A percentile compares a stretch with the other conserved stretches of the same genome.
These are phyloP conservation scores for Slavum lentiscoides DNA, from an alignment of 2,888 invertebrate species.

Conservation along the genomic window DNA sequence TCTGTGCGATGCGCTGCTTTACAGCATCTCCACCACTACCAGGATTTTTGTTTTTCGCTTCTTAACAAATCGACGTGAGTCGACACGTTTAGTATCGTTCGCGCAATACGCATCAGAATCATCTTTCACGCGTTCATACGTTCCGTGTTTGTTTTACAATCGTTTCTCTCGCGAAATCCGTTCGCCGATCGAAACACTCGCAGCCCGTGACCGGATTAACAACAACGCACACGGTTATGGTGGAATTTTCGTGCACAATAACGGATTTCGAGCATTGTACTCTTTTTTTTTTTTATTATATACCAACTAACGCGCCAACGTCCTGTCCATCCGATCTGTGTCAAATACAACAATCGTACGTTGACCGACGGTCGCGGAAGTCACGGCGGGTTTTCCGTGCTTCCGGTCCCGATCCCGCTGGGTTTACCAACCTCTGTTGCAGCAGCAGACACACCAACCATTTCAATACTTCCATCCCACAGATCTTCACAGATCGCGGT, in stretches of 20 bases:
- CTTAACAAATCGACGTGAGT: no score
- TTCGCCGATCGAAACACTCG: not conserved
- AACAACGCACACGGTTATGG: not conserved
- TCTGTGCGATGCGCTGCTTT: no score
- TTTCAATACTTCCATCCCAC: not conserved
- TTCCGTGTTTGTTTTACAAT: not conserved
- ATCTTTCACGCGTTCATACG: not conserved
- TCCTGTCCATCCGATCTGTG: slow-evolving; percentile 22
- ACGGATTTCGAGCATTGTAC: slow-evolving; percentile 32
- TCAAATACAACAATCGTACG: slow-evolving; percentile 43
- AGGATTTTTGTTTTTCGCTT: no score
- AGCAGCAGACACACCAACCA: not conserved
- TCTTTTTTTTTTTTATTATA: slow-evolving; percentile 1
- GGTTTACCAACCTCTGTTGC: slow-evolving; percentile 38
- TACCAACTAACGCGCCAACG: not conserved
- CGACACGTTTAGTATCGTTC: no score
- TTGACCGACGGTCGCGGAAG: slow-evolving; percentile 22
- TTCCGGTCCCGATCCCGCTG: slow-evolving; percentile 30
- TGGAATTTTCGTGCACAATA: slow-evolving; percentile 33
- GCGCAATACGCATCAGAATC: not conserved
- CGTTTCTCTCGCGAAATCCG: not conserved
- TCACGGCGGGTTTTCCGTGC: slow-evolving; percentile 34
- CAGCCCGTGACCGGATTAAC: slow-evolving; percentile 26
- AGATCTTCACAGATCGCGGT: not conserved
- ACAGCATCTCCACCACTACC: no score